These are phyloP conservation scores for Amblyopsis rosae DNA, from an alignment of 2,113 vertebrate genomes.

Conservation along the genomic window DNA sequence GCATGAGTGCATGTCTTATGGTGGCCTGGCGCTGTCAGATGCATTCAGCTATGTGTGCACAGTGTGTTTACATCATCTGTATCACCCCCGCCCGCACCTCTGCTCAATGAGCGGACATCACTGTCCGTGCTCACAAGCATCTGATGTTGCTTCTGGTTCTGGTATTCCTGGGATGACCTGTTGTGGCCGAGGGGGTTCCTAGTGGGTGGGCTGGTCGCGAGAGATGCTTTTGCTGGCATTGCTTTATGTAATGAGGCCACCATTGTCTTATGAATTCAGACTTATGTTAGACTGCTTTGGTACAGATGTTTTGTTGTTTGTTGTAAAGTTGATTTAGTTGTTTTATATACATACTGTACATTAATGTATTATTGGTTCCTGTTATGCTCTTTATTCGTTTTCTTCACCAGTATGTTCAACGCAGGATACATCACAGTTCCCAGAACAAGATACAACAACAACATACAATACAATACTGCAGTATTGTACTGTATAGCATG, in stretches of 20 bases:
- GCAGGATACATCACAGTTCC: too few species aligned
- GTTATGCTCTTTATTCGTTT: too few species aligned
- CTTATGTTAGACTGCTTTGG: too few species aligned
- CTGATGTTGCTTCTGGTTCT: conserved; percentile 55
- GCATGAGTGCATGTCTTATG: conserved; percentile 3
- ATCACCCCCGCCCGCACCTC: conserved; percentile 1
- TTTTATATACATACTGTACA: too few species aligned
- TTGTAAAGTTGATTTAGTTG: too few species aligned
- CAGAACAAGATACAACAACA: too few species aligned
- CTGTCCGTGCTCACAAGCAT: conserved; percentile 38
- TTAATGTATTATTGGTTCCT: too few species aligned
- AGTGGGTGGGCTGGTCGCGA: conserved; percentile 55
- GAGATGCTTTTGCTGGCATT: not conserved
- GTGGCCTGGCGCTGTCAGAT: conserved; percentile 22
- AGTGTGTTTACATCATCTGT: conserved; percentile 22
- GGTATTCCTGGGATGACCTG: conserved; percentile 38
- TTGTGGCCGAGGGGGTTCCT: conserved; percentile 32
- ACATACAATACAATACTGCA: too few species aligned
- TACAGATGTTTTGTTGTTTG: not conserved
- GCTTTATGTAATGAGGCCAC: too few species aligned
- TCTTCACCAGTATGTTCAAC: too few species aligned
- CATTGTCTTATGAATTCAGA: too few species aligned
- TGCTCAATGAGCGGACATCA: conserved; percentile 25
- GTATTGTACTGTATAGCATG: too few species aligned
- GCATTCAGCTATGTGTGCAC: conserved; percentile 21